Percentiles rank a stretch among this genome's conserved stretches.
These are phyloP conservation scores for Eira barbara DNA, from an alignment of 2,113 vertebrate species.

Conservation along the genomic window DNA sequence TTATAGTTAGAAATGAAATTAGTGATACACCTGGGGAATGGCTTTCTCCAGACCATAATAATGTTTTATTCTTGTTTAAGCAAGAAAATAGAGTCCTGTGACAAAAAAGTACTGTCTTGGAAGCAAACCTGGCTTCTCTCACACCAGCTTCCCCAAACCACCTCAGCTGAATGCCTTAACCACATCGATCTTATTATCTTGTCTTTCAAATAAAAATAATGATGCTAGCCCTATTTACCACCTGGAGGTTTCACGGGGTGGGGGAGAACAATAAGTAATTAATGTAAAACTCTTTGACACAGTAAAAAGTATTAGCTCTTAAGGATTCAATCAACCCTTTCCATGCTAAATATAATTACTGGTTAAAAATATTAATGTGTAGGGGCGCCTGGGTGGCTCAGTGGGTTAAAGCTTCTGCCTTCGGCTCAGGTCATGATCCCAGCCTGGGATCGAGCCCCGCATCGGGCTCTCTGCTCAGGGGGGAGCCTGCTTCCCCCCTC, in stretches of 20 bases:
- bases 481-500: no score
- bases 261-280: neutral
- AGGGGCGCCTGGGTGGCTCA: no score
- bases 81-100: neutral
- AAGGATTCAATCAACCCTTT: neutral
- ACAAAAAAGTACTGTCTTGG: neutral
- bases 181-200: neutral
- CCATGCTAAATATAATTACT: neutral
- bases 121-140: neutral
- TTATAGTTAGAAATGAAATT: slow-evolving; percentile 47
- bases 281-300: neutral
- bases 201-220: slow-evolving; percentile 8
- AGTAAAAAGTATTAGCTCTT: neutral
- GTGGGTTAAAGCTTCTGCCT: no score
- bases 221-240: neutral
- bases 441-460: no score
- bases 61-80: neutral
- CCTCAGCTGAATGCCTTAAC: neutral
- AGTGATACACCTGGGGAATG: slow-evolving; percentile 6
- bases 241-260: neutral
- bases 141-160: neutral
- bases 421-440: no score
- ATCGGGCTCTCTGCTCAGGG: no score
- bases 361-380: neutral
- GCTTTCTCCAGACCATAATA: neutral